Conservation (phyloP, 2,113 vertebrate species). For the Plotosus lineatus region DNA sequence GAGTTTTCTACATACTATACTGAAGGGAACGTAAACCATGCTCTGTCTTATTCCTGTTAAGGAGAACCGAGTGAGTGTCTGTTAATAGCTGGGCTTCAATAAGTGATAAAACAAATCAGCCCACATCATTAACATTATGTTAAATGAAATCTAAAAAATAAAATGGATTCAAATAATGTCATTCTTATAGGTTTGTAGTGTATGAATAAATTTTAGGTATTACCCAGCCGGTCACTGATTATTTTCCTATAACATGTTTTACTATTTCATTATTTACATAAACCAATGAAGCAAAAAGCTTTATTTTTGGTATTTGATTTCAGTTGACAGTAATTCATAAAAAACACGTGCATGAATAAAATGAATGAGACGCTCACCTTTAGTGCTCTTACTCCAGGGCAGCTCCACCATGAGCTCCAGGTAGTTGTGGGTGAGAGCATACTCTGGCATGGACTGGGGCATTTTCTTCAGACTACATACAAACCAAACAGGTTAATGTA, state of each 20-base stretch:
- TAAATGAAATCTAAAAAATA: neutral
- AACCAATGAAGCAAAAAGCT: neutral
- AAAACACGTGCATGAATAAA: neutral
- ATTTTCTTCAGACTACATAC: conserved; percentile 91
- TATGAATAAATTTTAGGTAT: neutral
- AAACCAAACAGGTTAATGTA: neutral
- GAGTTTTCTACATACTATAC: no score
- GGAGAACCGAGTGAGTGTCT: neutral
- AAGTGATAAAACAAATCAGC: neutral
- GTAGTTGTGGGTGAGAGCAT: conserved; percentile 92
- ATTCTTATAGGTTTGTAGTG: no score
- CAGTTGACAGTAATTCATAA: neutral
- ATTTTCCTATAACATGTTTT: neutral
- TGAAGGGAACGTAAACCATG: no score
- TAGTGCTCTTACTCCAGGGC: conserved; percentile 93
- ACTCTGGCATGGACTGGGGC: conserved; percentile 98
- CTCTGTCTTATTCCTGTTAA: neutral
- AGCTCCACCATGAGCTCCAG: conserved; percentile 96
- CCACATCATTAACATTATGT: neutral
- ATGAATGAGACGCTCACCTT: conserved; percentile 69
- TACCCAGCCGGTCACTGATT: neutral
- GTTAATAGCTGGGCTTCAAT: neutral
- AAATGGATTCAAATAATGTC: neutral
- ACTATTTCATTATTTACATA: neutral
- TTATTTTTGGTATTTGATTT: neutral